Evolutionary conservation across 2,888 invertebrate species (phyloP).

Genomic region (Caenorhabditis plicata): DNA sequence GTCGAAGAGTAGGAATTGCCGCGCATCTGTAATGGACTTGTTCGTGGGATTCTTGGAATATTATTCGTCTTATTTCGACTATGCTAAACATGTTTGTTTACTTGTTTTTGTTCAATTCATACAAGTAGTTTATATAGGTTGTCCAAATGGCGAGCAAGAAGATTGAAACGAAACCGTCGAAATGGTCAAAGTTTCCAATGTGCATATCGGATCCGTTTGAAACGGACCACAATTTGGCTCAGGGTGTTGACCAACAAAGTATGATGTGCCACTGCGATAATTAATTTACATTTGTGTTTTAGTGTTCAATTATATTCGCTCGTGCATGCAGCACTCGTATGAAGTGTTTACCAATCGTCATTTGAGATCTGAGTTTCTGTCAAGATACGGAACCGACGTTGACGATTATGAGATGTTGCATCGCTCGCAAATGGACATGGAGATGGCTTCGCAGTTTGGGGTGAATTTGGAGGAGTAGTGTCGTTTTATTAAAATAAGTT

Average conservation of each 20-base stretch:
- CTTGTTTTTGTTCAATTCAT: no score
- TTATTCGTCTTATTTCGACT: slow-evolving; percentile 67
- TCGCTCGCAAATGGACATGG: slow-evolving; percentile 28
- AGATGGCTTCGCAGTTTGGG: slow-evolving; percentile 30
- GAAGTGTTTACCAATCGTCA: slow-evolving; percentile 37
- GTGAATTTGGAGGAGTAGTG: no score
- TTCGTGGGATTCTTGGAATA: slow-evolving; percentile 67
- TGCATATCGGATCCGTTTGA: slow-evolving; percentile 74
- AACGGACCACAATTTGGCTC: slow-evolving; percentile 71
- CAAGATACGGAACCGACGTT: slow-evolving; percentile 30
- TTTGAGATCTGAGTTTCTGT: slow-evolving; percentile 34
- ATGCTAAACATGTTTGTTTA: slow-evolving; percentile 21
- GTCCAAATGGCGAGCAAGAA: slow-evolving; percentile 31
- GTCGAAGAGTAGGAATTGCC: slow-evolving; percentile 8
- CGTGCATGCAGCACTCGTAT: slow-evolving; percentile 39
- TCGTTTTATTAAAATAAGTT: no score
- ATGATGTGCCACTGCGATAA: background rate
- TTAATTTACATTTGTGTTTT: slow-evolving; percentile 1
- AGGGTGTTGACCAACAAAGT: slow-evolving; percentile 66
- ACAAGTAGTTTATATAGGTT: no score
- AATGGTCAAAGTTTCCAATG: slow-evolving; percentile 69
- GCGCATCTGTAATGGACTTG: slow-evolving; percentile 34
- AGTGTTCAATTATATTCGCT: slow-evolving; percentile 43
- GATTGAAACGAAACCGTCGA: slow-evolving; percentile 67
- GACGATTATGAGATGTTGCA: slow-evolving; percentile 14